Evolutionary conservation across 2,888 invertebrate genomes (phyloP).

Genomic region (Sinopyrophorus schimmeli): DNA sequence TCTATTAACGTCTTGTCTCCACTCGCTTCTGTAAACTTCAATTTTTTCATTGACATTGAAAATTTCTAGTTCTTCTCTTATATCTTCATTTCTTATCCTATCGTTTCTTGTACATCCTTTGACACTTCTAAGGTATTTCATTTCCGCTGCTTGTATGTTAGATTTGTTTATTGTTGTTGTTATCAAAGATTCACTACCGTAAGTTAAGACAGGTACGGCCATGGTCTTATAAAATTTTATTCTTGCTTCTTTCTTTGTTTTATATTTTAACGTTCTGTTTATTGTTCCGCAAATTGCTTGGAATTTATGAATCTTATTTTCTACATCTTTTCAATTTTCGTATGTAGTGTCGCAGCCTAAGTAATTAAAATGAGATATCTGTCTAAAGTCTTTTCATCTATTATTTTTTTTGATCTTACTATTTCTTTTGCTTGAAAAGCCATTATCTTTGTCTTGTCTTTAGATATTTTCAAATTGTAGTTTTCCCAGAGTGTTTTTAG

Average conservation of each 20-base stretch:
- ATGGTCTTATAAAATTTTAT: conserved; percentile 3
- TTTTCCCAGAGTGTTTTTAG: too few relatives aligned
- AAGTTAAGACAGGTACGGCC: background rate
- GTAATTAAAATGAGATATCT: conserved; percentile 1
- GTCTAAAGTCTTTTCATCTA: background rate
- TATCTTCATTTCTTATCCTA: conserved; percentile 1
- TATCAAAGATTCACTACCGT: conserved; percentile 1
- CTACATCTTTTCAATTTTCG: background rate
- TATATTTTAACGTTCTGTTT: background rate
- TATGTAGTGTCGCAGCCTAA: background rate
- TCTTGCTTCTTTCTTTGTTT: background rate
- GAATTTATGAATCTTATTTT: background rate
- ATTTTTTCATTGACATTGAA: background rate
- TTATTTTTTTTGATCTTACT: background rate
- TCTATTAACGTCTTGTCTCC: background rate
- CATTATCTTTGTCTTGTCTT: background rate
- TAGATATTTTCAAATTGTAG: conserved; percentile 4
- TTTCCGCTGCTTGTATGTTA: conserved; percentile 8
- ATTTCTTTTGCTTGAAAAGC: conserved; percentile 1
- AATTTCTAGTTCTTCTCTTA: conserved; percentile 1
- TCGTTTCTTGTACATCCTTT: conserved; percentile 4
- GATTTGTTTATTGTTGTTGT: background rate
- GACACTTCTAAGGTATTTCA: conserved; percentile 8
- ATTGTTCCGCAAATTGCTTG: background rate
- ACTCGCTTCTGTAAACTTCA: background rate